A percentile compares a stretch with the other conserved stretches of the same genome.
Conservation (phyloP, 2,113 vertebrate genomes). For the Taxidea taxus region DNA sequence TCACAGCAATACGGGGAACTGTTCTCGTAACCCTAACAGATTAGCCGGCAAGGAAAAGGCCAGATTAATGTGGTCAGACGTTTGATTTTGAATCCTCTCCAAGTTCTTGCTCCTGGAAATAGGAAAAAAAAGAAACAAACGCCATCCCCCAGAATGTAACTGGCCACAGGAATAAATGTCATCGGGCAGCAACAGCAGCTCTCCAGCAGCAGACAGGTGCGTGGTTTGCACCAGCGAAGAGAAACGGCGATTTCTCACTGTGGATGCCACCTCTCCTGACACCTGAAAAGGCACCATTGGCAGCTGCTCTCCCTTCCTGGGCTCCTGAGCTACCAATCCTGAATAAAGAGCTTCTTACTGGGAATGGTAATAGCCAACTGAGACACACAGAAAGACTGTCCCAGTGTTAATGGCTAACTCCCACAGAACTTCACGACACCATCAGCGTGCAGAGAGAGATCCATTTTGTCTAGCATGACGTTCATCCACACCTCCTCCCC, state of each 20-base stretch:
- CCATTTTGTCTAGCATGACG: background rate
- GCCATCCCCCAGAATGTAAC: background rate
- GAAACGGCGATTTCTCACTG: background rate
- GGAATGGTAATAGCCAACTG: background rate
- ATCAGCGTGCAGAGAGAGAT: background rate
- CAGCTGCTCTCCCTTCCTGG: background rate
- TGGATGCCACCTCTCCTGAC: background rate
- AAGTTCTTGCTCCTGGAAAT: conserved; percentile 18
- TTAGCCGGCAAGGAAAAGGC: background rate
- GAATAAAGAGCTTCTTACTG: background rate
- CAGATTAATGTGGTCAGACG: background rate
- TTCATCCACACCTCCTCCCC: background rate
- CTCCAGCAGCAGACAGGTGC: background rate
- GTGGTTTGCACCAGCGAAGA: background rate
- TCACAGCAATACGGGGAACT: background rate
- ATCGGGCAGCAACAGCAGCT: background rate
- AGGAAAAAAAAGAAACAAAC: background rate
- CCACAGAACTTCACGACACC: background rate
- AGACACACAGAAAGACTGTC: background rate
- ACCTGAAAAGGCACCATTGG: background rate
- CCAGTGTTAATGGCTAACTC: background rate
- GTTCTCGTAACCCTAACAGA: background rate
- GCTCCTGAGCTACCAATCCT: background rate
- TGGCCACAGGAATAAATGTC: background rate
- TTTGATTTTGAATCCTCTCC: background rate